Evolutionary conservation across 2,888 invertebrate genomes (phyloP).

Genomic region (Hydrotaea cyrtoneurina): DNA sequence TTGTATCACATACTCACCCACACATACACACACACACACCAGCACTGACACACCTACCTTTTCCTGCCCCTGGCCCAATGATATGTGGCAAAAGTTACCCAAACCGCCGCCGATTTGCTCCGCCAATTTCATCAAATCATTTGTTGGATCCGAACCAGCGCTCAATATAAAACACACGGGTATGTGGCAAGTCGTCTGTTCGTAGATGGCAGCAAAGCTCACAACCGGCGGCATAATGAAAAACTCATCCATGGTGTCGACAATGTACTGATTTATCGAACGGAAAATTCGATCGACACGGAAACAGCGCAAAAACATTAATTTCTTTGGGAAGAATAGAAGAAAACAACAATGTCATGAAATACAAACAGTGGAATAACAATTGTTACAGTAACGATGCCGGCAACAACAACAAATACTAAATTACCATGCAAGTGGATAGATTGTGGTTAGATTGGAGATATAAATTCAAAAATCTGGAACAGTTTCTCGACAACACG

Average conservation of each 20-base stretch:
- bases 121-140: constrained; percentile 90
- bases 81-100: constrained; percentile 92
- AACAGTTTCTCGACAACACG: too few species aligned
- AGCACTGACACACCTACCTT: constrained; percentile 82
- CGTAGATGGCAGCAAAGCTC: constrained; percentile 91
- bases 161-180: constrained; percentile 96
- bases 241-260: constrained; percentile 91
- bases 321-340: constrained; percentile 80
- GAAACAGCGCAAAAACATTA: constrained; percentile 94
- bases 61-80: constrained; percentile 97
- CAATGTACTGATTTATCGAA: constrained; percentile 92
- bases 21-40: constrained; percentile 20
- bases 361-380: neutral
- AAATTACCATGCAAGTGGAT: neutral
- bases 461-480: too few species aligned
- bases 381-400: constrained; percentile 18
- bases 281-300: constrained; percentile 93
- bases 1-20: neutral
- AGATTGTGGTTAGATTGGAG: too few species aligned
- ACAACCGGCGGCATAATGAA: constrained; percentile 93
- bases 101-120: constrained; percentile 86
- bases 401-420: constrained; percentile 11
- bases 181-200: constrained; percentile 90
- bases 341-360: neutral
- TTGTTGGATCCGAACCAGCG: constrained; percentile 96